Base-by-base conservation (phyloP, 2,113 vertebrate genomes). In the Brachirus orientalis region DNA sequence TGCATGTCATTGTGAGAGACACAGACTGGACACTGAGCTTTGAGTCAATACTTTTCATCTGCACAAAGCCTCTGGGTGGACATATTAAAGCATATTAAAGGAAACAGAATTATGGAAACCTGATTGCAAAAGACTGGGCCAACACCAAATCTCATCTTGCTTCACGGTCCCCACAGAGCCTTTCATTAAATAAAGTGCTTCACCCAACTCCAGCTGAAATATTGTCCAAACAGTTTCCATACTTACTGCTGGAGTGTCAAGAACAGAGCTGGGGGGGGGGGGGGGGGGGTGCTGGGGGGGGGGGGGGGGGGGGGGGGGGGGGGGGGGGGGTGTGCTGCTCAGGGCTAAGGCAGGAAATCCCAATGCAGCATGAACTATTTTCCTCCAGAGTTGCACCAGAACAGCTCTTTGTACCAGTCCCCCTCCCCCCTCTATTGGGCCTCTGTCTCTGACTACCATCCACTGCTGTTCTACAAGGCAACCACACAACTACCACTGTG, bases 311-410 rank as follows among this genome's bases (percentile, higher is more conserved):
- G 72, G 18, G 69, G 54, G 41, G 60, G 69, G 58, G 28, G 64
- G 65, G n/a, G 40, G 51, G 17, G 47, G 41, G 55, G 48, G 36
- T 61, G 40, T 6, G 70, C 14, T 46, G 60, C 61, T 37, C 48
- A 70, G 86, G 77, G 87, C 80, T 82, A 85, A 90, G 84, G 77
- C 90, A 93, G 90, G 89, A 93, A 91, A 92, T 93, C 91, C 91
- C 91, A 91, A 56, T 87, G 89, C 91, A 91, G 89, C 90, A 88
- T 86, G 88, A 91, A 91, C 86, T 88, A 88, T 89, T 90, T 90
- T 89, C 81, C 88, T 88, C 83, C 72, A 85, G 63, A 83, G 86
- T 88, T 90, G 80, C 86, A 89, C 81, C 78, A 90, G 85, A 91
- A 81, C 86, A 86, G 83, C 80, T 84, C 86, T 90, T 90, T 89